Evolutionary conservation across 2,888 invertebrate species (phyloP), one percentile per base, ranked within the genome.

Genomic region (Trichopoda pennipes): DNA sequence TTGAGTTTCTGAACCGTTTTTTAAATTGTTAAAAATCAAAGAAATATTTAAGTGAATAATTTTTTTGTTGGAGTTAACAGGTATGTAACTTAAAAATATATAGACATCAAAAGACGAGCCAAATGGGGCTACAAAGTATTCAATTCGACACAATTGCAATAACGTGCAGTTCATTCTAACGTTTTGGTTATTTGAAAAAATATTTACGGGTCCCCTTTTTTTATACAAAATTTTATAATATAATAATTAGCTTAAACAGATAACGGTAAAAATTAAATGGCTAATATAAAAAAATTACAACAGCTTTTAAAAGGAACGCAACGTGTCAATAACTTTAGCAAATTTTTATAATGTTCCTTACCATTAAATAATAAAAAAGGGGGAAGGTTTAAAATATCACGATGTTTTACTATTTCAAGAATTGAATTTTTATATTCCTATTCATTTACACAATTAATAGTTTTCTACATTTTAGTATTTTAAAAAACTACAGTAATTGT

Each of bases 81-180:
- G 61, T 21, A 79, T 73, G 79, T 79, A 79, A 66, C 23, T 21
- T 17, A 16, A 55, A 17, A 8, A 44, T 17, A 28, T 14, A 14
- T 69, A 10, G 12, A 17, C 42, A 17, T 16, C 49, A 23, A 56
- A 47, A 49, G 8, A 60, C 19, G 38, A 44, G 32, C 17, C 56
- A 66, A 66, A 44, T 78, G 44, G 66, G 58, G 58, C 72, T 55
- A 35, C 17, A 6, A 1, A 19, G 9, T 49, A 49, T 7, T 7
- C 9, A 17, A 4, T 17, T 49, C 7, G n/a, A n/a, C 2, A n/a
- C 1, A 3, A n/a, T 3, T n/a, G 12, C 4, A 44, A 44, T n/a
- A 16, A 16, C n/a, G n/a, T 44, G 16, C n/a, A 1, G 8, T n/a
- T n/a, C 2, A 14, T 9, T 3, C 2, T 42, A 42, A 9, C 42